Conservation (phyloP, 1,140 invertebrate genomes). For the Ephestia elutella region DNA sequence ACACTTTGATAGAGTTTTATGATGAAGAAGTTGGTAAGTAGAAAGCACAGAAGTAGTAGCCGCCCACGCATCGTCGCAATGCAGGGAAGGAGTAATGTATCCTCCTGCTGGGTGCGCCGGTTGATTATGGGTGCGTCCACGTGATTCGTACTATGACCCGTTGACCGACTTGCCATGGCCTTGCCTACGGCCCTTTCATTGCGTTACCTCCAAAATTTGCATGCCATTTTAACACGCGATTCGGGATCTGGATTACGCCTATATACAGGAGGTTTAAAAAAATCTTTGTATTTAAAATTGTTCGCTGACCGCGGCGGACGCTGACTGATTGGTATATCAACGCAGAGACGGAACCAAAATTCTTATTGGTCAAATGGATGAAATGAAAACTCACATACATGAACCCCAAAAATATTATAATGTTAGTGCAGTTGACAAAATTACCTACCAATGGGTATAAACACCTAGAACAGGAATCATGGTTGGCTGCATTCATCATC, state of each 20-base stretch:
- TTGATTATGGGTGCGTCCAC: conserved; percentile 55
- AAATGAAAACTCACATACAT: no score
- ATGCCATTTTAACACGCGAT: conserved; percentile 35
- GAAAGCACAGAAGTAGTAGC: background rate
- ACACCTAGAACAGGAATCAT: no score
- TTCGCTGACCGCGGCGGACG: no score
- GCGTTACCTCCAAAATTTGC: conserved; percentile 35
- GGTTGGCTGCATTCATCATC: no score
- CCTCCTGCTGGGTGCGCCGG: conserved; percentile 50
- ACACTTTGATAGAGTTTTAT: no score
- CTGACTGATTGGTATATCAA: no score
- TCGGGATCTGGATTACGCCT: conserved; percentile 4
- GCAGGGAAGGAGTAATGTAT: conserved; percentile 61
- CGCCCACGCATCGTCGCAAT: conserved; percentile 49
- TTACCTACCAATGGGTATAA: no score
- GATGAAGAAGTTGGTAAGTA: background rate
- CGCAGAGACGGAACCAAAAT: no score
- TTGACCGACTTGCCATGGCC: conserved; percentile 57
- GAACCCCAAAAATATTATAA: no score
- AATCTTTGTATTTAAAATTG: background rate
- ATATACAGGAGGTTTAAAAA: conserved; percentile 13
- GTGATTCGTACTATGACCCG: conserved; percentile 45
- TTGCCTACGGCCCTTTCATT: conserved; percentile 40
- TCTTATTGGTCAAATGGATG: no score
- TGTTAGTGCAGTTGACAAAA: no score